These are phyloP conservation scores for western clawed frog (Xenopus tropicalis) DNA, from an alignment of 2,113 vertebrate species.

Conservation along the genomic window UCB_Xtro_10.0 CM004449.2:117119501-117120000, in stretches of 20 bases:
- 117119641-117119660: too few species aligned
- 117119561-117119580: too few species aligned
- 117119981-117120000: constrained; percentile 10
- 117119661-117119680: not conserved
- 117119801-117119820: constrained; percentile 67
- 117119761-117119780: constrained; percentile 4
- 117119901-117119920: constrained; percentile 42
- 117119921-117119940: not conserved
- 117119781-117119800: constrained; percentile 41
- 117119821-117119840: constrained; percentile 73
- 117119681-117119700: not conserved
- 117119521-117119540: too few species aligned
- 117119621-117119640: too few species aligned
- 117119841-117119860: constrained; percentile 78
- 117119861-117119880: constrained; percentile 76
- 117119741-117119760: constrained; percentile 29
- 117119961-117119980: constrained; percentile 8
- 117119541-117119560: too few species aligned
- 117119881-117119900: constrained; percentile 76
- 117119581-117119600: too few species aligned
- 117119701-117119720: constrained; percentile 29
- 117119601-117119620: too few species aligned
- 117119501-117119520: too few species aligned
- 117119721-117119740: constrained; percentile 27
- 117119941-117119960: constrained; percentile 23